Percentiles rank a stretch among this genome's conserved stretches.
Evolutionary conservation across 2,888 invertebrate genomes (phyloP).

Genomic region (Thereva nobilitata): DNA sequence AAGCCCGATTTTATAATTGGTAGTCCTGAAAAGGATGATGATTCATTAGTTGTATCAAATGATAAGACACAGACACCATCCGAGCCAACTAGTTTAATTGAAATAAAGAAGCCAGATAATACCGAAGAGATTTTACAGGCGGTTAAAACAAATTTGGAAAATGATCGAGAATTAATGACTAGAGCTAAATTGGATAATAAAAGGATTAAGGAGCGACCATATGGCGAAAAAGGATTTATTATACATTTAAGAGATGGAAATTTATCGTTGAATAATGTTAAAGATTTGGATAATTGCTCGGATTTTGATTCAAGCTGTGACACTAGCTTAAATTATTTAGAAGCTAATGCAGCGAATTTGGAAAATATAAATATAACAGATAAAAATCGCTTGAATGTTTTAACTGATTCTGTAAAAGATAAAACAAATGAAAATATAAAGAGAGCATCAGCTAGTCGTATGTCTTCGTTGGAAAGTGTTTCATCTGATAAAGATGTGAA

Average conservation of each 20-base stretch:
- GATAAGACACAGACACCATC: slow-evolving; percentile 39
- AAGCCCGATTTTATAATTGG: slow-evolving; percentile 9
- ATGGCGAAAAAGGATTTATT: slow-evolving; percentile 57
- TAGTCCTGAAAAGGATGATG: slow-evolving; percentile 3
- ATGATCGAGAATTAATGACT: slow-evolving; percentile 34
- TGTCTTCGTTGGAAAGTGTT: slow-evolving; percentile 40
- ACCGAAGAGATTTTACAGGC: slow-evolving; percentile 52
- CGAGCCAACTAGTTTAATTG: slow-evolving; percentile 39
- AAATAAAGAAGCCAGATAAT: slow-evolving; percentile 39
- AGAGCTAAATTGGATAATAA: slow-evolving; percentile 40
- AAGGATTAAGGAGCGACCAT: slow-evolving; percentile 47
- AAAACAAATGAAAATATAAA: neutral
- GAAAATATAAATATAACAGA: neutral
- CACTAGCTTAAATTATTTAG: slow-evolving; percentile 56
- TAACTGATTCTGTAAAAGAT: neutral
- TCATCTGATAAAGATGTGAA: slow-evolving; percentile 33
- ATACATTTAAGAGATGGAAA: slow-evolving; percentile 54
- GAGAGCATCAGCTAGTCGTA: slow-evolving; percentile 30
- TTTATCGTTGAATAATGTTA: slow-evolving; percentile 54
- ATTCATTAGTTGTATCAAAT: slow-evolving; percentile 21
- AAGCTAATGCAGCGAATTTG: slow-evolving; percentile 47
- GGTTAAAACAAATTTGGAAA: slow-evolving; percentile 50
- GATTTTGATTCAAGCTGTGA: slow-evolving; percentile 59
- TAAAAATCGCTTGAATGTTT: neutral
- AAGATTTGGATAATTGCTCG: slow-evolving; percentile 56